Conservation (phyloP, 2,888 invertebrate genomes). For the Drosophila austrosaltans region DNA sequence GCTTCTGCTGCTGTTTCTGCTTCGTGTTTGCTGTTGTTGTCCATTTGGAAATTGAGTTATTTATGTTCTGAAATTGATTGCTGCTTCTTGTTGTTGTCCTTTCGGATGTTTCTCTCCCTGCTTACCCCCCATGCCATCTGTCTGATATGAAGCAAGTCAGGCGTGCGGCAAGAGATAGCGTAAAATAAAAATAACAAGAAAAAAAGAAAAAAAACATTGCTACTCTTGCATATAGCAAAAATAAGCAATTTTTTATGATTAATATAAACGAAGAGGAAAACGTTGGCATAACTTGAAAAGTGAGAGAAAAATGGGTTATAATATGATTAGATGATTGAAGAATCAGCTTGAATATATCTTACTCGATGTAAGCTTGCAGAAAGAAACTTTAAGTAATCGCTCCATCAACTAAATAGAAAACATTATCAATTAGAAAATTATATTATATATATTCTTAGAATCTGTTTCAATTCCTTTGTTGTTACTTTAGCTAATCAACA, state of each 20-base stretch:
- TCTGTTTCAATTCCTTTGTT: too few relatives aligned
- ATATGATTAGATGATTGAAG: background rate
- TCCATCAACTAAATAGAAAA: too few relatives aligned
- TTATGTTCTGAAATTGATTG: slow-evolving; percentile 75
- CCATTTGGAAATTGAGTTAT: slow-evolving; percentile 71
- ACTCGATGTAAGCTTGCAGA: background rate
- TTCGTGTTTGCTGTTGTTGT: slow-evolving; percentile 20
- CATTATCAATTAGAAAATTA: too few relatives aligned
- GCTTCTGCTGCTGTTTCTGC: slow-evolving; percentile 7
- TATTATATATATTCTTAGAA: too few relatives aligned
- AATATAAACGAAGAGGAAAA: background rate
- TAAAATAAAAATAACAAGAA: background rate
- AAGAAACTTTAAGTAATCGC: too few relatives aligned
- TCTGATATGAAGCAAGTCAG: slow-evolving; percentile 38
- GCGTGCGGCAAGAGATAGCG: slow-evolving; percentile 27
- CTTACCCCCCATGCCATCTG: background rate
- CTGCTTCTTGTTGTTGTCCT: slow-evolving; percentile 55
- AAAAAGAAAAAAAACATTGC: background rate
- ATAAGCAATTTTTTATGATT: background rate
- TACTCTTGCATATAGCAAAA: slow-evolving; percentile 1
- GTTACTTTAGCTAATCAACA: too few relatives aligned
- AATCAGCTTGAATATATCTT: background rate
- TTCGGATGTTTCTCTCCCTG: background rate
- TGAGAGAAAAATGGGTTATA: background rate
- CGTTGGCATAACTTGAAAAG: background rate